A percentile compares a stretch with the other conserved stretches of the same genome.
Evolutionary conservation across 2,797 vertebrate species (phyloP).

Genomic region (Zalophus californianus): DNA sequence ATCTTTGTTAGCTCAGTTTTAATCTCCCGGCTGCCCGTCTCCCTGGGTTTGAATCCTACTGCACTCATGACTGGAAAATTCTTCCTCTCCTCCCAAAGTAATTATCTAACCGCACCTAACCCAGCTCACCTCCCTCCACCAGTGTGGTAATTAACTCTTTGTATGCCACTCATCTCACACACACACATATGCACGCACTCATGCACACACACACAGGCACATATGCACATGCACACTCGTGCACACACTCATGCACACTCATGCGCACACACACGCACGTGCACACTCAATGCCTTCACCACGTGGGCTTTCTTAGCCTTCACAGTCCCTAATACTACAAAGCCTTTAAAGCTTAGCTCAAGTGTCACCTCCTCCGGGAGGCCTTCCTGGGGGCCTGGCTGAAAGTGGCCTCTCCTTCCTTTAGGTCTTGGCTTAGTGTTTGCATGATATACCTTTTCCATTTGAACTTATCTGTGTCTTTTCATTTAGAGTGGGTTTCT

Average conservation of each 20-base stretch:
- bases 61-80: background rate
- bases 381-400: background rate
- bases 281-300: background rate
- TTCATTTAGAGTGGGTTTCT: background rate
- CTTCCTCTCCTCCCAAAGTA: background rate
- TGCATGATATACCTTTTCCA: background rate
- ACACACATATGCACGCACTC: background rate
- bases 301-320: background rate
- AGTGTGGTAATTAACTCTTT: background rate
- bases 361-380: background rate
- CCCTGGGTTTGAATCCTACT: background rate
- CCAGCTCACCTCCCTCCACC: background rate
- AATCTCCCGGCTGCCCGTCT: background rate
- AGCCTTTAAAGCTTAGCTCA: background rate
- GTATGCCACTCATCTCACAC: background rate
- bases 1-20: background rate
- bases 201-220: background rate
- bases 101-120: background rate
- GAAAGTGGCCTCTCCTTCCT: background rate
- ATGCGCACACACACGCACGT: background rate
- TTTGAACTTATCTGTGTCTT: background rate
- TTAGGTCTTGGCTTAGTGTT: background rate
- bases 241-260: background rate
- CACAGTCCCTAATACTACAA: background rate
- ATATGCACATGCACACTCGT: too few relatives aligned